phyloP scores from a whole-genome alignment of 2,888 invertebrate genomes.

The Polydrusus cervinus region DNA sequence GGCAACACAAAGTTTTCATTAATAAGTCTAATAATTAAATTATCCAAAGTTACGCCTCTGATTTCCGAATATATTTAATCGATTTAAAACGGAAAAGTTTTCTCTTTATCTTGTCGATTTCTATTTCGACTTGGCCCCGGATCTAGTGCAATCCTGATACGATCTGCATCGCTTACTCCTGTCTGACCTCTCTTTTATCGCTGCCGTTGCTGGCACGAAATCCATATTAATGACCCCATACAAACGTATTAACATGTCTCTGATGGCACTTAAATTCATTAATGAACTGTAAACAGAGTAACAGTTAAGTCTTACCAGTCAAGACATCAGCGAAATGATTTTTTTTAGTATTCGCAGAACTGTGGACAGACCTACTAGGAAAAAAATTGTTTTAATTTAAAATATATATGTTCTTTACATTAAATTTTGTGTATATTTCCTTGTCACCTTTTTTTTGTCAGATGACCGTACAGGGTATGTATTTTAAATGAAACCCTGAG shows the following conservation, averaged over 20 bases:
- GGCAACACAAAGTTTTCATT: too few species aligned
- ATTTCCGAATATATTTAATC: not conserved
- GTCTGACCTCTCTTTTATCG: slow-evolving; percentile 15
- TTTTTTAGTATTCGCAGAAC: too few species aligned
- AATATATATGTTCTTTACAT: too few species aligned
- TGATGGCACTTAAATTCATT: slow-evolving; percentile 6
- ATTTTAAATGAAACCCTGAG: too few species aligned
- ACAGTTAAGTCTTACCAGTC: too few species aligned
- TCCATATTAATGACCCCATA: slow-evolving; percentile 8
- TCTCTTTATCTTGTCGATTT: slow-evolving; percentile 12
- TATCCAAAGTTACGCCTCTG: not conserved
- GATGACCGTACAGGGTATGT: too few species aligned
- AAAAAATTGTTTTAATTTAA: too few species aligned
- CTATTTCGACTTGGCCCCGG: slow-evolving; percentile 14
- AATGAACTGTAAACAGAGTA: not conserved
- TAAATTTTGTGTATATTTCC: too few species aligned
- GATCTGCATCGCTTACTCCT: slow-evolving; percentile 12
- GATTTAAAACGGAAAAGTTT: slow-evolving; percentile 1
- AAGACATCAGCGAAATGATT: too few species aligned
- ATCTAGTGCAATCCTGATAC: slow-evolving; percentile 8
- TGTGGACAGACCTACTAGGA: too few species aligned
- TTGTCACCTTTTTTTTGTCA: too few species aligned
- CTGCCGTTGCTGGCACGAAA: slow-evolving; percentile 11
- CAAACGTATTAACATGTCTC: not conserved
- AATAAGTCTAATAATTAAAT: too few species aligned